Conservation (phyloP, 2,113 vertebrate species). For the Cottus gobio region DNA sequence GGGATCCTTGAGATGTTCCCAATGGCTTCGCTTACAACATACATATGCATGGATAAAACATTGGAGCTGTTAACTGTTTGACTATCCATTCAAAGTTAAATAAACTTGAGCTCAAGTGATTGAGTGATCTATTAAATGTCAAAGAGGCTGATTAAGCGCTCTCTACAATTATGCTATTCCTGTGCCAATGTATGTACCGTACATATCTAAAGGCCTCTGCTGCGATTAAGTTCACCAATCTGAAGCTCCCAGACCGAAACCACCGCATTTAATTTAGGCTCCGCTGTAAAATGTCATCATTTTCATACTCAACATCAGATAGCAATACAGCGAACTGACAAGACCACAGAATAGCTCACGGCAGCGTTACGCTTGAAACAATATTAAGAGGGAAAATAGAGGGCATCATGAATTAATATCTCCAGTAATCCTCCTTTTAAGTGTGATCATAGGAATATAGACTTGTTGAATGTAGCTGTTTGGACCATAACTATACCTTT, state of each 20-base stretch:
- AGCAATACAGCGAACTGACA: constrained; percentile 36
- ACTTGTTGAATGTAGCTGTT: constrained; percentile 39
- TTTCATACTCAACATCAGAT: constrained; percentile 58
- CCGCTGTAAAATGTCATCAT: constrained; percentile 44
- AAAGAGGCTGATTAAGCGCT: constrained; percentile 58
- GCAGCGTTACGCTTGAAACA: constrained; percentile 25
- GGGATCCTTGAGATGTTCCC: constrained; percentile 63
- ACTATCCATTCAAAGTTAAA: constrained; percentile 64
- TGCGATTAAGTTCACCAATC: constrained; percentile 35
- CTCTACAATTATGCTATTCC: constrained; percentile 54
- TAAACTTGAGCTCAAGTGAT: constrained; percentile 61
- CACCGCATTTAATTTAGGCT: constrained; percentile 37
- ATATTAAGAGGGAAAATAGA: constrained; percentile 42
- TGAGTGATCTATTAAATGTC: constrained; percentile 68
- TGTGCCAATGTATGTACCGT: constrained; percentile 40
- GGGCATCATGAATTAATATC: constrained; percentile 33
- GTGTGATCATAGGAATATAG: constrained; percentile 43
- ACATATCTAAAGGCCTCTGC: constrained; percentile 48
- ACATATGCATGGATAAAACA: constrained; percentile 68
- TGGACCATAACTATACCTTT: constrained; percentile 26
- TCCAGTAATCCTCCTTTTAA: constrained; percentile 42
- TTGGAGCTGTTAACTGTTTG: constrained; percentile 65
- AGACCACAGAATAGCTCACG: constrained; percentile 26
- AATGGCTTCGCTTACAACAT: constrained; percentile 47
- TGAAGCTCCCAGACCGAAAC: constrained; percentile 40